Conservation (phyloP, 2,797 vertebrate genomes). For the Nyctalus aviator region DNA sequence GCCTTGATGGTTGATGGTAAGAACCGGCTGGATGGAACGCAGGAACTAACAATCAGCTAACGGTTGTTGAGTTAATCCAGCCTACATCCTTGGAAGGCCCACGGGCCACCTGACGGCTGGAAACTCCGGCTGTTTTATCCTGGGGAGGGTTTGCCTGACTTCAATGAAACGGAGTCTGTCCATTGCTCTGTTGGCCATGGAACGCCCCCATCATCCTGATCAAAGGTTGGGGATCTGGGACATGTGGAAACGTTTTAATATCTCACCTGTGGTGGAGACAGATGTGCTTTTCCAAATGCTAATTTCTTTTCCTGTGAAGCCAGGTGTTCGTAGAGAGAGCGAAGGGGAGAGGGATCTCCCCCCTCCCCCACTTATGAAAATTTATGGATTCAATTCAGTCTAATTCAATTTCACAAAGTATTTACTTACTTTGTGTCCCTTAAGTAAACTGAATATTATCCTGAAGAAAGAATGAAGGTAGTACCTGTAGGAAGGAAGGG, state of each 20-base stretch:
- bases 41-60: background rate
- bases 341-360: background rate
- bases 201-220: background rate
- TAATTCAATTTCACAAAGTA: background rate
- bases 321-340: slow-evolving; percentile 11
- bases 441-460: background rate
- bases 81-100: background rate
- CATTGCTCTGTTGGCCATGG: background rate
- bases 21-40: slow-evolving; percentile 6
- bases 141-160: background rate
- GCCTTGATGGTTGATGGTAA: slow-evolving; percentile 17
- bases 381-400: background rate
- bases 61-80: slow-evolving; percentile 18
- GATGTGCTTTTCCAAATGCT: background rate
- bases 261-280: background rate
- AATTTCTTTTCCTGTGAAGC: slow-evolving; percentile 25
- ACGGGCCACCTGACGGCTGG: background rate
- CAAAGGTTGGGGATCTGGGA: background rate
- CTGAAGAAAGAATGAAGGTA: background rate
- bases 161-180: background rate
- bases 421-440: background rate
- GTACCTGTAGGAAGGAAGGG: background rate
- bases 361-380: background rate
- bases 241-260: background rate
- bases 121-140: background rate